phyloP scores from a whole-genome alignment of 30 jellyfish, hydroid and myxozoan species.

The Aurelia sp. region DNA sequence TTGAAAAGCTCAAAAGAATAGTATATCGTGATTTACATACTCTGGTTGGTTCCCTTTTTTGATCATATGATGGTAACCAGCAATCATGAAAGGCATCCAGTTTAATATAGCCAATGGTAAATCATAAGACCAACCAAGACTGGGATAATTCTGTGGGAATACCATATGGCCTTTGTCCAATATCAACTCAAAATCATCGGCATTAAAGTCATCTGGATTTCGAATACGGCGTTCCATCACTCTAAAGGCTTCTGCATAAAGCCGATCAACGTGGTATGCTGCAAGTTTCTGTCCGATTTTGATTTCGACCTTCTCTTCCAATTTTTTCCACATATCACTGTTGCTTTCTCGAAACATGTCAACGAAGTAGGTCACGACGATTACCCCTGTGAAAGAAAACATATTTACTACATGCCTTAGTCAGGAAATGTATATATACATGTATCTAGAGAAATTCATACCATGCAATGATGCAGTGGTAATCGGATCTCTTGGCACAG shows the following conservation, averaged over 20 bases:
- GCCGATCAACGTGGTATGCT: conserved; percentile 10
- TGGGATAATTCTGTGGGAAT: conserved; percentile 24
- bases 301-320: conserved; percentile 7
- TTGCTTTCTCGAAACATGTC: not conserved
- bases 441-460: too few species aligned
- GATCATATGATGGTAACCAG: conserved; percentile 26
- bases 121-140: conserved; percentile 32
- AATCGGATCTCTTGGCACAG: too few species aligned
- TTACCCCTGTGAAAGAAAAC: not conserved
- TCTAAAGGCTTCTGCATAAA: conserved; percentile 19
- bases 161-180: conserved; percentile 12
- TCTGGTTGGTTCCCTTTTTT: not conserved
- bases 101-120: conserved; percentile 17
- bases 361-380: not conserved
- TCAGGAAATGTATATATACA: too few species aligned
- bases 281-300: conserved; percentile 31
- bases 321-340: not conserved
- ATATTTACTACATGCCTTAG: too few species aligned
- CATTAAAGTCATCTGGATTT: not conserved
- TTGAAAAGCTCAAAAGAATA: too few species aligned
- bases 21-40: not conserved
- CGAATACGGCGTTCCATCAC: not conserved
- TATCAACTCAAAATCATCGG: not conserved
- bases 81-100: conserved; percentile 20
- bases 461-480: too few species aligned